Base-by-base conservation (phyloP, 1,140 invertebrate species). In the Bombus turneri region DNA sequence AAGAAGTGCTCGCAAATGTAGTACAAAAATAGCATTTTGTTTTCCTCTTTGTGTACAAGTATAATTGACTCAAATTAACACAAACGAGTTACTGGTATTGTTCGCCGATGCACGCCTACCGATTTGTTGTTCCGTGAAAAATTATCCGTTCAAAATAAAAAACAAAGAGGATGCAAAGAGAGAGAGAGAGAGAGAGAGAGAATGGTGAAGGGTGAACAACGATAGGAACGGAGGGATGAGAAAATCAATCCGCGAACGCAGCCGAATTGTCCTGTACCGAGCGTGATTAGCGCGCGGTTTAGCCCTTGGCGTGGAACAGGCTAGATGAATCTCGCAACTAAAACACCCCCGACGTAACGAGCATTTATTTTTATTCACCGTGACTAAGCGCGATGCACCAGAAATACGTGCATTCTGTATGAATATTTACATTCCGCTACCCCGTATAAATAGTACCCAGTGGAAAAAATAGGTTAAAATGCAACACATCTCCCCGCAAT, bases 351-450 rank as follows among this genome's bases (percentile, higher is more conserved):
- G 25, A 68, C 57, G 72, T 84, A 71, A 69, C 81, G 37, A 62
- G 73, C 87, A 75, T 89, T 89, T 89, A 86, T 89, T 89, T 89
- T 87, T 87, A 89, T 89, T 68, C 87, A 62, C 86, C 73, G 43
- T 28, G 83, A 72, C 78, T 81, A 86, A 88, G 37, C 87, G 84
- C 62, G n/a, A 43, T 25, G 77, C 80, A 39, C 80, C 57, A 85
- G 59, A 88, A 83, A 86, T 71, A 73, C 78, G 72, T 53, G 37
- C 80, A 31, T 66, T 75, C 80, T 57, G 77, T 87, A 90, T 90
- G 88, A 90, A 90, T 90, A 90, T 90, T 90, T 90, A 90, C 88
- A 89, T 83, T 69, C 81, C 86, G 66, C 59, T 79, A 79, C 34
- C 62, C 80, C 86, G 83, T 82, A 89, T 84, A 90, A 90, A 90